Conservation (phyloP, 2,797 vertebrate genomes). For the Takifugu ocellatus region DNA sequence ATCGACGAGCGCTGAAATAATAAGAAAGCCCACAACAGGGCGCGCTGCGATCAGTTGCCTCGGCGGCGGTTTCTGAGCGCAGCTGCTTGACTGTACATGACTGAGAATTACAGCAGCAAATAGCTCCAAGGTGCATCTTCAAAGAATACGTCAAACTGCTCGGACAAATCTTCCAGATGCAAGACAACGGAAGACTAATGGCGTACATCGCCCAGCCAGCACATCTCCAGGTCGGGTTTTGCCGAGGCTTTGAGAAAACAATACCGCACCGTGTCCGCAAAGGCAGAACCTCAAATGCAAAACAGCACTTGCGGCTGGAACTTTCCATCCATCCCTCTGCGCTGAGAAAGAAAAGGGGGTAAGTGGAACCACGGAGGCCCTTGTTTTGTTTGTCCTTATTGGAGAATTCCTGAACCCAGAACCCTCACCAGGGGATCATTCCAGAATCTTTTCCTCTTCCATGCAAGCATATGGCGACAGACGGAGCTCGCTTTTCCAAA, state of each 20-base stretch:
- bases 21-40: conserved; percentile 27
- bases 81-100: conserved; percentile 20
- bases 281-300: neutral
- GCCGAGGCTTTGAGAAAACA: neutral
- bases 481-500: too few relatives aligned
- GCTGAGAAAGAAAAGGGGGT: too few relatives aligned
- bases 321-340: too few relatives aligned
- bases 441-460: too few relatives aligned
- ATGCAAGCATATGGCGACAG: too few relatives aligned
- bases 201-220: neutral
- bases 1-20: conserved; percentile 68
- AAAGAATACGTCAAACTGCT: neutral
- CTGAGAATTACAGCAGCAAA: neutral
- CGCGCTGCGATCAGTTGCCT: conserved; percentile 30
- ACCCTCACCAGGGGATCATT: too few relatives aligned
- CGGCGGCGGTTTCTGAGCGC: conserved; percentile 6
- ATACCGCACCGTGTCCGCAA: neutral
- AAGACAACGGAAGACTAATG: neutral
- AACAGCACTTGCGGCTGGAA: neutral
- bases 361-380: too few relatives aligned
- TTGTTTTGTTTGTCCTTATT: too few relatives aligned
- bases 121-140: neutral
- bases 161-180: conserved; percentile 1
- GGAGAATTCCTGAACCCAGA: too few relatives aligned
- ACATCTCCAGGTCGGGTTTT: neutral